A percentile compares a stretch with the other conserved stretches of the same genome.
phyloP scores from a whole-genome alignment of 2,113 vertebrate genomes.

The Brevimyrus niger region DNA sequence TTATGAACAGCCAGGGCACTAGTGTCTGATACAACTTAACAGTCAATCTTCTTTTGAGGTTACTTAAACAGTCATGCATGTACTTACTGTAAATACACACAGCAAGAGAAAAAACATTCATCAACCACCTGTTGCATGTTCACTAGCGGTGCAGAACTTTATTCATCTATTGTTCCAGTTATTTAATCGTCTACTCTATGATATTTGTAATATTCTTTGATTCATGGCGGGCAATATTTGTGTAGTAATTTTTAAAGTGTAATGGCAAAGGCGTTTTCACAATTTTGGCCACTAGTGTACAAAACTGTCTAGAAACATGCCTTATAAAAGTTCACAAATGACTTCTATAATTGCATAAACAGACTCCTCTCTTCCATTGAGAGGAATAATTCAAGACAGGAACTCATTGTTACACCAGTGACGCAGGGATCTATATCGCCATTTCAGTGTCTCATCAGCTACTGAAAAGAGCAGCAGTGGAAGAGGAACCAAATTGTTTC shows the following conservation, averaged over 20 bases:
- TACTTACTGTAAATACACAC: neutral
- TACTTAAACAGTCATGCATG: neutral
- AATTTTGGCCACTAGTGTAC: neutral
- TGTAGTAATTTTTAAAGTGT: too few relatives aligned
- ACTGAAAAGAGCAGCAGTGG: neutral
- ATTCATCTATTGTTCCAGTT: too few relatives aligned
- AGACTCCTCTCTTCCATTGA: neutral
- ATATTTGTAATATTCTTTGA: too few relatives aligned
- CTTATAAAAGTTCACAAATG: neutral
- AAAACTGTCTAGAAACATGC: neutral
- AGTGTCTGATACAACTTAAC: neutral
- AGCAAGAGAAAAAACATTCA: neutral
- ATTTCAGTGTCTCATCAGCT: neutral
- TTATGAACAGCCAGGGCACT: neutral
- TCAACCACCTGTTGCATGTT: neutral
- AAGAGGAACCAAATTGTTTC: neutral
- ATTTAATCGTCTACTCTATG: too few relatives aligned
- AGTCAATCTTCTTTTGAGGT: neutral
- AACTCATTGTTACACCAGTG: neutral
- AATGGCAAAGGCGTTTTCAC: neutral
- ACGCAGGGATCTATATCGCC: neutral
- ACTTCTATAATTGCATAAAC: neutral
- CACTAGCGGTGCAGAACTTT: too few relatives aligned
- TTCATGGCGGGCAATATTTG: too few relatives aligned
- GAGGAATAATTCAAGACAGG: neutral